A percentile compares a stretch with the other conserved stretches of the same genome.
Conservation (phyloP, 2,888 invertebrate genomes). For the Drosophila quasianomalipes region DNA sequence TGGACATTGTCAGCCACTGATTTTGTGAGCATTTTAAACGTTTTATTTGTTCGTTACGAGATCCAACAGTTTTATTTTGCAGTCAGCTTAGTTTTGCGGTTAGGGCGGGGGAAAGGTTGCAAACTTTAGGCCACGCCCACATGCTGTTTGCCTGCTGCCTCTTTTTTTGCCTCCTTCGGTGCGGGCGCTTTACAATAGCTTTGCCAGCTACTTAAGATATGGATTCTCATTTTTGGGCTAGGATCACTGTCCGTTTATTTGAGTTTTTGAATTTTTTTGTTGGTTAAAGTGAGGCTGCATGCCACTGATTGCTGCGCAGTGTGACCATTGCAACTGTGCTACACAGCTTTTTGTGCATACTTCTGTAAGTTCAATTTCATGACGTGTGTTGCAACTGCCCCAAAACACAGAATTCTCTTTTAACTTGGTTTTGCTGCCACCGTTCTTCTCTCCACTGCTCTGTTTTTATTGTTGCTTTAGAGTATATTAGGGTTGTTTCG, state of each 20-base stretch:
- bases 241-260: neutral
- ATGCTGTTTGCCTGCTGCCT: constrained; percentile 36
- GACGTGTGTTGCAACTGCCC: constrained; percentile 32
- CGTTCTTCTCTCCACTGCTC: neutral
- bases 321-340: constrained; percentile 12
- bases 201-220: constrained; percentile 61
- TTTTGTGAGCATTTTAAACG: constrained; percentile 76
- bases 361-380: constrained; percentile 66
- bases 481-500: neutral
- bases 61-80: constrained; percentile 62
- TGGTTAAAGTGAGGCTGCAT: constrained; percentile 39
- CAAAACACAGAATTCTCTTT: constrained; percentile 35
- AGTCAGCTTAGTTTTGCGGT: constrained; percentile 73
- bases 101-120: constrained; percentile 2
- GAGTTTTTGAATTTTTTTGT: neutral
- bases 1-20: constrained; percentile 78
- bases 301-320: constrained; percentile 19
- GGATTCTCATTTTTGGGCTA: constrained; percentile 5
- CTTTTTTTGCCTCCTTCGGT: constrained; percentile 24
- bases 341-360: constrained; percentile 6
- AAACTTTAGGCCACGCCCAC: constrained; percentile 34
- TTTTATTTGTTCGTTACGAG: constrained; percentile 70
- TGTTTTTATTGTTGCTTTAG: neutral
- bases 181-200: constrained; percentile 55
- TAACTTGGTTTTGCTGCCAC: constrained; percentile 12